Percentiles rank a stretch among this genome's conserved stretches.
Evolutionary conservation across 2,113 vertebrate species (phyloP).

Genomic region (Semnopithecus entellus): DNA sequence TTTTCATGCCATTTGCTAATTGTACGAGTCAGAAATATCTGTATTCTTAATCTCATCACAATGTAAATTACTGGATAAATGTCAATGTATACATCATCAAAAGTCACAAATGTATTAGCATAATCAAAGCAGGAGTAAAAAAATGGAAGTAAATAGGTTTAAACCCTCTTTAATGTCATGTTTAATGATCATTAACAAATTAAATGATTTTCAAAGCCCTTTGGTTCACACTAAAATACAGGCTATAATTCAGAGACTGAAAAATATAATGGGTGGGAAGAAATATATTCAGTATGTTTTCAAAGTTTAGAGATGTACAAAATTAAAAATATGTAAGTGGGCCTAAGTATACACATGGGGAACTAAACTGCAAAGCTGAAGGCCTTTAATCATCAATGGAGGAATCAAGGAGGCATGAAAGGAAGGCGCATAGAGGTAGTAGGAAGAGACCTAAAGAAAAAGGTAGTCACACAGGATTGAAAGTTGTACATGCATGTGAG

Average conservation of each 20-base stretch:
- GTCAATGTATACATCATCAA: conserved; percentile 14
- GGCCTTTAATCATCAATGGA: background rate
- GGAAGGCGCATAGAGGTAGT: background rate
- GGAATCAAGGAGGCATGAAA: background rate
- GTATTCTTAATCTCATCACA: background rate
- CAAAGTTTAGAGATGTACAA: background rate
- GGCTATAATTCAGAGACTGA: conserved; percentile 22
- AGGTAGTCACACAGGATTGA: background rate
- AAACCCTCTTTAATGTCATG: background rate
- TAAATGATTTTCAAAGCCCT: conserved; percentile 17
- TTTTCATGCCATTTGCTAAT: background rate
- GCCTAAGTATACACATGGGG: background rate
- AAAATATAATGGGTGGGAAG: background rate
- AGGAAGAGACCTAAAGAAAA: background rate
- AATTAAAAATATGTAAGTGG: background rate
- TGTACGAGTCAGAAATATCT: conserved; percentile 22
- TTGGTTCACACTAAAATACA: background rate
- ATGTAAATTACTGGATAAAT: conserved; percentile 44
- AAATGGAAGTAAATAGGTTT: background rate
- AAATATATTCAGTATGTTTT: conserved; percentile 9
- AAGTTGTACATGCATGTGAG: background rate
- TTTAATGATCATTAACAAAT: background rate
- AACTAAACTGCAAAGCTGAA: conserved; percentile 10
- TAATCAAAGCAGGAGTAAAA: conserved; percentile 11
- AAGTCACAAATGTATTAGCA: background rate